Percentiles rank a stretch among this genome's conserved stretches.
These are phyloP conservation scores for Semnopithecus entellus DNA, from an alignment of 2,113 vertebrate genomes.

Conservation along the genomic window DNA sequence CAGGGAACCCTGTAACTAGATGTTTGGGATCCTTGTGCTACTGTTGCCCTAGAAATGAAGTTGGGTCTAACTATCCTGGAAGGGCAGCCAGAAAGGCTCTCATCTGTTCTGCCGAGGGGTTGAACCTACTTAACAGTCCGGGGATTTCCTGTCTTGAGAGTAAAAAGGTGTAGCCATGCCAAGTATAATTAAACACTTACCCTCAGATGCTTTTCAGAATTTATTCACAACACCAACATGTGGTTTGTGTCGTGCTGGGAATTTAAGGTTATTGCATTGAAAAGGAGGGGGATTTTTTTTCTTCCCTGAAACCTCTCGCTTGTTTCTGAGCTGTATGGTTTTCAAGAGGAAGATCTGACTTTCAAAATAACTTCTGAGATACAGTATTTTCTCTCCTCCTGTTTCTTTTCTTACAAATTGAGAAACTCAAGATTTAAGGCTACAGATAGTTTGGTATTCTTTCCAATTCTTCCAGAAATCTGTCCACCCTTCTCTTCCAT, in stretches of 20 bases:
- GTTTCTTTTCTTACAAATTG: neutral
- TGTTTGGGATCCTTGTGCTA: neutral
- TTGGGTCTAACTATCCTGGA: neutral
- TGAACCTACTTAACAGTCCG: neutral
- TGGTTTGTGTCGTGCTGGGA: constrained; percentile 39
- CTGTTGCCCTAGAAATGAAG: neutral
- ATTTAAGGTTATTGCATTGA: neutral
- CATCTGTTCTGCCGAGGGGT: neutral
- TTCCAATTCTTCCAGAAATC: neutral
- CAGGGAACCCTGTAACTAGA: neutral
- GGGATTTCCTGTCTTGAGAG: constrained; percentile 55
- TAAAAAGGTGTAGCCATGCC: neutral
- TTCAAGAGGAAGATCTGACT: neutral
- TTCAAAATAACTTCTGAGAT: neutral
- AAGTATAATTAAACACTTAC: constrained; percentile 34
- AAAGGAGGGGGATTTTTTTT: neutral
- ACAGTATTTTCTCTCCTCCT: neutral
- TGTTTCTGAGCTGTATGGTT: neutral
- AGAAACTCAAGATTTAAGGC: neutral
- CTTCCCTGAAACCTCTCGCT: constrained; percentile 7
- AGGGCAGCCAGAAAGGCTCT: neutral
- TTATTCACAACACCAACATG: constrained; percentile 28
- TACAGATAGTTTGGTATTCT: neutral
- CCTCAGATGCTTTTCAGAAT: constrained; percentile 26
- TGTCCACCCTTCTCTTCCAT: neutral